These are phyloP conservation scores for Canis aureus DNA, from an alignment of 2,113 vertebrate genomes.

Conservation along the genomic window DNA sequence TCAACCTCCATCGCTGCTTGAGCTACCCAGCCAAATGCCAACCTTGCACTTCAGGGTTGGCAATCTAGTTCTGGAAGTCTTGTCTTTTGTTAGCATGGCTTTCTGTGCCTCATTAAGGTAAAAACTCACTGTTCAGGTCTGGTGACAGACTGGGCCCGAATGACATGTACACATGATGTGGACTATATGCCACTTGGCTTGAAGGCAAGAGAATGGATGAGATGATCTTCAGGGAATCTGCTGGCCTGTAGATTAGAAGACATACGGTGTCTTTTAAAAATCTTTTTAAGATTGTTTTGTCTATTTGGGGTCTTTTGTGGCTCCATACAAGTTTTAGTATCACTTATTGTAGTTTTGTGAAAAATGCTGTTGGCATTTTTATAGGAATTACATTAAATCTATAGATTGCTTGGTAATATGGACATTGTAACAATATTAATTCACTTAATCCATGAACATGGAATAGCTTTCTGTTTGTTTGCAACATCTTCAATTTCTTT, in stretches of 20 bases:
- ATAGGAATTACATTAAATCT: not conserved
- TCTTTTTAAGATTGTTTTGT: not conserved
- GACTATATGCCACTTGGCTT: not conserved
- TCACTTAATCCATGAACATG: not conserved
- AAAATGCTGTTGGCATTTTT: not conserved
- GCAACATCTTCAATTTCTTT: not conserved
- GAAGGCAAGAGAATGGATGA: not conserved
- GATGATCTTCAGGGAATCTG: not conserved
- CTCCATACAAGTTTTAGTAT: not conserved
- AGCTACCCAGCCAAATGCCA: not conserved
- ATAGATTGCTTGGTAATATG: not conserved
- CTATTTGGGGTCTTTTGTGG: not conserved
- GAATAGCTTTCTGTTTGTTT: not conserved
- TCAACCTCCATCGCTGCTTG: not conserved
- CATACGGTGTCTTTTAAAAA: not conserved
- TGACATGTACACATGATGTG: not conserved
- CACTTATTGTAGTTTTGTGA: not conserved
- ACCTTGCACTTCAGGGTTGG: not conserved
- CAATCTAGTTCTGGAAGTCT: not conserved
- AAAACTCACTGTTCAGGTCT: not conserved
- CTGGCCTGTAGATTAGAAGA: not conserved
- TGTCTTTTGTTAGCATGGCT: not conserved
- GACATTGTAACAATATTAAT: not conserved
- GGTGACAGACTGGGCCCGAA: not conserved
- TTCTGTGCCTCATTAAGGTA: not conserved